Base-by-base conservation (phyloP, 2,888 invertebrate genomes). In the Laothoe populi region DNA sequence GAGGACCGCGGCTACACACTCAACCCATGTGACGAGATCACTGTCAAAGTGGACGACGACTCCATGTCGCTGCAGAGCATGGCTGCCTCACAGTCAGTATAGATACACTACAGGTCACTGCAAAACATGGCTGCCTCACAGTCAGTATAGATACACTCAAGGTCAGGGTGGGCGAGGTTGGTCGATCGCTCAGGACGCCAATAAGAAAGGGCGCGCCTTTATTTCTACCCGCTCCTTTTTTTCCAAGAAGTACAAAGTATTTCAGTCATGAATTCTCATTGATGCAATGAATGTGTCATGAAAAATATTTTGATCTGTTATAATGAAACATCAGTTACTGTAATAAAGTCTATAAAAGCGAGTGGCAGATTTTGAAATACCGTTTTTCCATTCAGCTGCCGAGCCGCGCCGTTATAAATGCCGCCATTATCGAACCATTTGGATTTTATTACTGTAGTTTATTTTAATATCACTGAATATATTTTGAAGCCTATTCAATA, bases 41-140 rank as follows among this genome's bases (percentile, higher is more conserved):
- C 95, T 65, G 95, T 96, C 79, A 94, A 95, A 45, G 84, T 98
- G 2, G 98, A 98, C 78, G 98, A 98, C 74, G 97, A 98, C 78
- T 95, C 96, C 62, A 96, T 98, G 96, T 96, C 96, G 75, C 90
- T 98, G 60, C 98, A 98, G 88, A 97, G 97, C 71, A 98, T 98
- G 97, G 96, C 96, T 0, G 96, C 96, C 0, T 97, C 97, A 2
- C 96, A 96, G 94, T 95, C 68, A 90, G 94, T 78, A 62, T 1
- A n/a, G n/a, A n/a, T n/a, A n/a, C n/a, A 98, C 78, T 95, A 96
- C 62, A 96, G 98, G 96, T 96, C 96, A 75, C 90, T 98, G 60
- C 98, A 98, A 88, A 97, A 97, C 71, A 98, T 98, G 97, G 96
- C 96, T 0, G 96, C 96, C 0, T 97, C 97, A 2, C 96, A 96